Evolutionary conservation across 2,888 invertebrate species (phyloP).

Genomic region (Cerastis leucographa): DNA sequence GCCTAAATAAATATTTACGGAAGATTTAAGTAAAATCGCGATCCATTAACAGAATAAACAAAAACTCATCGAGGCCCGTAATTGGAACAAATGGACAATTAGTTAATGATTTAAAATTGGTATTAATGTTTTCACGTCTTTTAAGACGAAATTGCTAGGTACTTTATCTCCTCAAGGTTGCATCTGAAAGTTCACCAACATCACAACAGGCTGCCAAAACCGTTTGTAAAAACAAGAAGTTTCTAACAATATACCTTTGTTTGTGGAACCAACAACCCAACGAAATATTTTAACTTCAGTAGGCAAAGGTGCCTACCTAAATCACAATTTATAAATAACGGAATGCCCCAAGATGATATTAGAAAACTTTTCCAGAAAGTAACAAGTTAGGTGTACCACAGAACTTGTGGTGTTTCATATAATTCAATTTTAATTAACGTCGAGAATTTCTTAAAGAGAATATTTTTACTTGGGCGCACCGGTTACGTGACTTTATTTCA

Average conservation of each 20-base stretch:
- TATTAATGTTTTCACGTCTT: not conserved
- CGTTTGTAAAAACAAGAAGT: constrained; percentile 33
- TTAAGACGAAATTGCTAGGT: not conserved
- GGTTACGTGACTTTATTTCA: constrained; percentile 67
- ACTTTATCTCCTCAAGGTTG: constrained; percentile 11
- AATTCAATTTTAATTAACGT: constrained; percentile 61
- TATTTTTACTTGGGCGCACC: constrained; percentile 55
- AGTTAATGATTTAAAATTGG: constrained; percentile 12
- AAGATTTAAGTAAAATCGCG: constrained; percentile 38
- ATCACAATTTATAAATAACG: constrained; percentile 42
- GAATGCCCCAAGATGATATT: constrained; percentile 44
- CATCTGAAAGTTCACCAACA: constrained; percentile 11
- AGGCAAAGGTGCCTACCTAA: constrained; percentile 10
- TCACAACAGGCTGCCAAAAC: constrained; percentile 8
- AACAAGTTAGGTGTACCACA: constrained; percentile 42
- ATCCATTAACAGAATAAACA: constrained; percentile 49
- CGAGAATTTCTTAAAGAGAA: constrained; percentile 46
- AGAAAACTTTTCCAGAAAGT: constrained; percentile 56
- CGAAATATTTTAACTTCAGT: constrained; percentile 14
- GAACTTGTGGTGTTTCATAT: constrained; percentile 52
- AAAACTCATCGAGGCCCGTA: constrained; percentile 21
- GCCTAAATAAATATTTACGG: constrained; percentile 47
- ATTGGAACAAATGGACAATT: constrained; percentile 23
- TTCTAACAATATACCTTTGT: constrained; percentile 29
- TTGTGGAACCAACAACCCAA: not conserved